Evolutionary conservation across 2,888 invertebrate genomes (phyloP).

Genomic region (Catocala fraxini): DNA sequence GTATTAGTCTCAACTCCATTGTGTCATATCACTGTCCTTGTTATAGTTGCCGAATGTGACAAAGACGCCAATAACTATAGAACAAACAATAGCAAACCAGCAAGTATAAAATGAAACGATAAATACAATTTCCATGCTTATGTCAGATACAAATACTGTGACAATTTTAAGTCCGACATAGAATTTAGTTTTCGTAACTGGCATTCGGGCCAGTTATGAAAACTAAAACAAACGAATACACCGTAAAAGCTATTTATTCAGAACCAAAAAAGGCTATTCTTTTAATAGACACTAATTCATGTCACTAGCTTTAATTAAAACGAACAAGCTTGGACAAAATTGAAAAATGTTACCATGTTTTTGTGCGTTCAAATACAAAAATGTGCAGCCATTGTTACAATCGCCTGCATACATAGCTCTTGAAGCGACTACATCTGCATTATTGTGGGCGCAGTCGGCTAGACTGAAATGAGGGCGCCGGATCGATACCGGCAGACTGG

Average conservation of each 20-base stretch:
- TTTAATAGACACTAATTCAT: conserved; percentile 21
- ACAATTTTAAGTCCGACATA: too few species aligned
- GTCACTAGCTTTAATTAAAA: conserved; percentile 33
- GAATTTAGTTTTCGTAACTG: too few species aligned
- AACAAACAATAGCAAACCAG: conserved; percentile 7
- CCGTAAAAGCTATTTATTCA: conserved; percentile 33
- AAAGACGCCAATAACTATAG: background rate
- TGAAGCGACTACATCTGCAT: conserved; percentile 66
- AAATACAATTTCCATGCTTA: too few species aligned
- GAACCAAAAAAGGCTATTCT: conserved; percentile 30
- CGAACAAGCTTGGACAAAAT: conserved; percentile 36
- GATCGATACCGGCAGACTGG: conserved; percentile 87
- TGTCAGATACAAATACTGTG: too few species aligned
- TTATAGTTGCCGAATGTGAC: background rate
- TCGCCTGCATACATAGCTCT: conserved; percentile 55
- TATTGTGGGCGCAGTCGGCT: conserved; percentile 75
- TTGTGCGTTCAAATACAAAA: conserved; percentile 41
- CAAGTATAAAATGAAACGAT: background rate
- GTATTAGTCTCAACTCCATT: too few species aligned
- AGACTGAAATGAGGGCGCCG: conserved; percentile 83
- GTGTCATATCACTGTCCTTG: too few species aligned
- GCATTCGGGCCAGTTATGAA: background rate
- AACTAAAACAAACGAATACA: conserved; percentile 14
- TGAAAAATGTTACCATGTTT: conserved; percentile 40
- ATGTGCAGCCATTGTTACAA: conserved; percentile 50